phyloP scores from a whole-genome alignment of 2,113 vertebrate species.

The Cacatua alba region DNA sequence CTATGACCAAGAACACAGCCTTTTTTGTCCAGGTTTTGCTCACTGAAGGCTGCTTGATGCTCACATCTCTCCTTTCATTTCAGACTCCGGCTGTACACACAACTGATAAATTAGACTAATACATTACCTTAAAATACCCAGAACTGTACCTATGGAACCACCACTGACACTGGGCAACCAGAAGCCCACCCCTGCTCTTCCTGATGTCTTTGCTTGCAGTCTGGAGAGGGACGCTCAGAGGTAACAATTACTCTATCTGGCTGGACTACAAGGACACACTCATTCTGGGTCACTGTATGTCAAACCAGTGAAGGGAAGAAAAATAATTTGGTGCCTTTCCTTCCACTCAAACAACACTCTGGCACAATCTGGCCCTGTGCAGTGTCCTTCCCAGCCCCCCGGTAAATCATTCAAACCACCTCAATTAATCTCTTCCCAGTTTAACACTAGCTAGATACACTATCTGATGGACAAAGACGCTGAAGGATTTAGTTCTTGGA shows the following conservation, averaged over 20 bases:
- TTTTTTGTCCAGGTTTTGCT: conserved; percentile 4
- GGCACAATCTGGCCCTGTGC: background rate
- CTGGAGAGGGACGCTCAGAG: background rate
- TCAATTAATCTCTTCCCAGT: conserved; percentile 3
- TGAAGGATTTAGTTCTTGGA: background rate
- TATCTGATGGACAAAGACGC: background rate
- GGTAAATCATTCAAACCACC: background rate
- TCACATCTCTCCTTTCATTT: background rate
- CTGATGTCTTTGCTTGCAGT: background rate
- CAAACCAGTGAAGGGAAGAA: background rate
- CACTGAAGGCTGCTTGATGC: background rate
- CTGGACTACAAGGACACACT: background rate
- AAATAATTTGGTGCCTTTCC: background rate
- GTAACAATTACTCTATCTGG: background rate
- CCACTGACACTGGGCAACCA: background rate
- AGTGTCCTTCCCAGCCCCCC: background rate
- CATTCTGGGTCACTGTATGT: background rate
- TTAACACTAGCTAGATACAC: background rate
- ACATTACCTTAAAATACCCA: background rate
- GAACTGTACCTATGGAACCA: background rate
- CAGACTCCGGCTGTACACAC: background rate
- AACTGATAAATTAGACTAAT: background rate
- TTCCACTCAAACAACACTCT: background rate
- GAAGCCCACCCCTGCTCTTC: background rate
- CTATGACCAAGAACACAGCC: background rate